A percentile compares a stretch with the other conserved stretches of the same genome.
Conservation (phyloP, 2,888 invertebrate species). For the Archaeoteleia sp. region DNA sequence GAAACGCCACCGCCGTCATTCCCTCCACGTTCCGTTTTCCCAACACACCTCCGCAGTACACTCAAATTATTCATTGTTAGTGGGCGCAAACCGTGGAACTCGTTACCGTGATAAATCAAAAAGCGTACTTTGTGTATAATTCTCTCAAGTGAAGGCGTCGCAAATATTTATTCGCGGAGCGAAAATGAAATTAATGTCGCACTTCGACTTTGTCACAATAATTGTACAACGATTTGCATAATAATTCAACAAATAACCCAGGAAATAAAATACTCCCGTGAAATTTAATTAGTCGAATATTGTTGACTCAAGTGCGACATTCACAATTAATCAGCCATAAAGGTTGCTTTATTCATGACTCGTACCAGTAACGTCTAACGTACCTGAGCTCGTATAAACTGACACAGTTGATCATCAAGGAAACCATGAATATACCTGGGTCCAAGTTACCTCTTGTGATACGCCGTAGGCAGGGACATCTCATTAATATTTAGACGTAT, state of each 20-base stretch:
- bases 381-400: constrained; percentile 41
- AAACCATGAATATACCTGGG: constrained; percentile 54
- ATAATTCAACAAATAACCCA: no score
- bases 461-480: constrained; percentile 72
- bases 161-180: constrained; percentile 55
- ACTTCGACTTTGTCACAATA: constrained; percentile 17
- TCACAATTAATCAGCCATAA: constrained; percentile 43
- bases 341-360: constrained; percentile 42
- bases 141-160: constrained; percentile 43
- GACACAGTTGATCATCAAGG: constrained; percentile 51
- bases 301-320: constrained; percentile 30
- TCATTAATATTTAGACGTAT: constrained; percentile 75
- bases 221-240: no score
- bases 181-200: constrained; percentile 36
- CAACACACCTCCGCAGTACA: constrained; percentile 33
- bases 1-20: constrained; percentile 30
- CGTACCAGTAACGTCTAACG: constrained; percentile 31
- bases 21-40: constrained; percentile 21
- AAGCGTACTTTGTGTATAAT: constrained; percentile 48
- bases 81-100: constrained; percentile 50
- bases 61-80: constrained; percentile 60
- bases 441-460: constrained; percentile 53
- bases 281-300: constrained; percentile 27
- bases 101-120: constrained; percentile 57
- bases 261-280: no score